phyloP scores from a whole-genome alignment of 2,113 vertebrate species.

The Gracilinanus agilis region DNA sequence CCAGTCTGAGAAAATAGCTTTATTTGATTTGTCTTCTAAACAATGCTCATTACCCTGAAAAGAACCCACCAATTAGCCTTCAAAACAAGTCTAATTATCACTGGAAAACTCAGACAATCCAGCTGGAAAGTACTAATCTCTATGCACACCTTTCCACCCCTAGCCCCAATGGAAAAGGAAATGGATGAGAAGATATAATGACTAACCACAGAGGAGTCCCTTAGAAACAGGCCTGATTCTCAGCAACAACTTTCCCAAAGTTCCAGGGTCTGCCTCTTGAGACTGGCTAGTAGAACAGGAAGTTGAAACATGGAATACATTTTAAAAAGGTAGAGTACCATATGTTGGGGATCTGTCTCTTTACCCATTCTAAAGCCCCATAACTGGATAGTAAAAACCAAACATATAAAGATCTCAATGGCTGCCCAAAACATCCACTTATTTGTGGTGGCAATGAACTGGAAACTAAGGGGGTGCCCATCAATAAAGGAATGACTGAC shows the following conservation, averaged over 20 bases:
- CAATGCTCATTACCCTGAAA: conserved; percentile 32
- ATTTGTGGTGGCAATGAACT: not conserved
- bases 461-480: not conserved
- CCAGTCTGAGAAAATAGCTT: conserved; percentile 26
- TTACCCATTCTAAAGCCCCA: not conserved
- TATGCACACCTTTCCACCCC: not conserved
- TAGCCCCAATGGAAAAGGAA: not conserved
- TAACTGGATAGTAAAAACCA: conserved; percentile 40
- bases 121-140: not conserved
- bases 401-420: conserved; percentile 28
- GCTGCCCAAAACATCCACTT: not conserved
- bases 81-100: conserved; percentile 40
- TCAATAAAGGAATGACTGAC: not conserved
- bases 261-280: not conserved
- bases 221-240: not conserved
- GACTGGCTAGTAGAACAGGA: not conserved
- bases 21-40: conserved; percentile 44
- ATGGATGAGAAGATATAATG: not conserved
- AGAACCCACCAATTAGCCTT: conserved; percentile 38
- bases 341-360: conserved; percentile 16
- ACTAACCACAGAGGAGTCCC: not conserved
- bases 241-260: not conserved
- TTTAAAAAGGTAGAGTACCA: not conserved
- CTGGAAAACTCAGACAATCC: conserved; percentile 16
- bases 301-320: conserved; percentile 12